Conservation (phyloP, 2,113 vertebrate genomes). For the Sphaerodactylus townsendi region DNA sequence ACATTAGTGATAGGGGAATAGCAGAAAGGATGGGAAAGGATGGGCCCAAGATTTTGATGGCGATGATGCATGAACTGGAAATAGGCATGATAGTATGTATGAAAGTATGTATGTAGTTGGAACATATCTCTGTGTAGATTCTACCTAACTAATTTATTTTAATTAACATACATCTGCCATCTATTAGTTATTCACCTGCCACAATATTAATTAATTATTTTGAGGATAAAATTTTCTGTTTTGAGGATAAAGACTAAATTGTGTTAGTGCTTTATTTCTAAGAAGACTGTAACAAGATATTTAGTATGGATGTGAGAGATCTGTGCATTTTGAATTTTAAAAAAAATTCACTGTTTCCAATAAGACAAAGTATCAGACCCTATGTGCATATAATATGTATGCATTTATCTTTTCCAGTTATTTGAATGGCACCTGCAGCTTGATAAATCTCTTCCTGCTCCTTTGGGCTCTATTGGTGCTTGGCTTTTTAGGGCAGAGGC, state of each 20-base stretch:
- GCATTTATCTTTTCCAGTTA: constrained; percentile 77
- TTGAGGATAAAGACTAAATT: neutral
- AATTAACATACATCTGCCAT: neutral
- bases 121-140: neutral
- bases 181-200: neutral
- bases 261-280: neutral
- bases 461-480: constrained; percentile 91
- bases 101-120: neutral
- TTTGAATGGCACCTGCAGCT: constrained; percentile 94
- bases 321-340: neutral
- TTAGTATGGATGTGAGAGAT: neutral
- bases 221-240: neutral
- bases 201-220: neutral
- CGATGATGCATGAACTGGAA: neutral
- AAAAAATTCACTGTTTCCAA: neutral
- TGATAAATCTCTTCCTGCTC: constrained; percentile 92
- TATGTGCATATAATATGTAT: neutral
- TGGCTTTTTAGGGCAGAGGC: constrained; percentile 93
- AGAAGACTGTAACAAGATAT: neutral
- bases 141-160: neutral
- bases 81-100: neutral
- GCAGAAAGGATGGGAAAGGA: neutral
- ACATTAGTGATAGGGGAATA: neutral
- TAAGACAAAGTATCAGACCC: neutral
- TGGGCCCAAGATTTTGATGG: neutral